Evolutionary conservation across 2,888 invertebrate genomes (phyloP), one percentile per base, ranked within the genome.

Genomic region (Griposia aprilina): DNA sequence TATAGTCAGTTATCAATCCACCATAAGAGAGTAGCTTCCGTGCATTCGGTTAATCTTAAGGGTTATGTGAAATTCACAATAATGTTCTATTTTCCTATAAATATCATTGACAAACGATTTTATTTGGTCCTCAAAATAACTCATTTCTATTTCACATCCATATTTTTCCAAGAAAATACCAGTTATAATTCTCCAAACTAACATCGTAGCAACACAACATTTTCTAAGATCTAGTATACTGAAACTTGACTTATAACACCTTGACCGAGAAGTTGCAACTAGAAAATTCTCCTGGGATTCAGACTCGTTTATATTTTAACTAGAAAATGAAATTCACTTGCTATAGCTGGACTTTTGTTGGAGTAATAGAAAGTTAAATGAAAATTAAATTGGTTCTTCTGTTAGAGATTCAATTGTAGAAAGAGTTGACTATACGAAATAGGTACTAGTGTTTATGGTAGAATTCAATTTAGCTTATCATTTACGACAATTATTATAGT

Each of bases 181-280:
- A 48, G 15, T 72, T 26, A 55, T 17, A 23, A 48, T 62, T 80
- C 6, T 41, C 20, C 17, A 15, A 73, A 63, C 20, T 26, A 80
- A 63, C 36, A n/a, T 63, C 13, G 45, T 10, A 6, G 26, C 55
- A 80, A 82, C n/a, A 50, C 30, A 62, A 30, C 23, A 57, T n/a
- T 78, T 65, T 62, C 26, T 26, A 50, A 83, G 52, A n/a, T 82
- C 15, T 36, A 68, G 23, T 55, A 11, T 71, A 57, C 55, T 65
- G 69, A 62, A 78, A 55, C 48, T 26, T 41, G 15, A 36, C 50
- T 52, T 52, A 23, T 1, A 13, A n/a, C 3, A 72, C 84, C 82
- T 84, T 82, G 86, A 74, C 84, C 82, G 36, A 72, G 57, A 66
- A 65, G 30, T 57, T 62, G 48, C 45, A 66, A 30, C 52, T 81